Evolutionary conservation across 2,888 invertebrate genomes (phyloP).

Genomic region (Calameuta pallipes): DNA sequence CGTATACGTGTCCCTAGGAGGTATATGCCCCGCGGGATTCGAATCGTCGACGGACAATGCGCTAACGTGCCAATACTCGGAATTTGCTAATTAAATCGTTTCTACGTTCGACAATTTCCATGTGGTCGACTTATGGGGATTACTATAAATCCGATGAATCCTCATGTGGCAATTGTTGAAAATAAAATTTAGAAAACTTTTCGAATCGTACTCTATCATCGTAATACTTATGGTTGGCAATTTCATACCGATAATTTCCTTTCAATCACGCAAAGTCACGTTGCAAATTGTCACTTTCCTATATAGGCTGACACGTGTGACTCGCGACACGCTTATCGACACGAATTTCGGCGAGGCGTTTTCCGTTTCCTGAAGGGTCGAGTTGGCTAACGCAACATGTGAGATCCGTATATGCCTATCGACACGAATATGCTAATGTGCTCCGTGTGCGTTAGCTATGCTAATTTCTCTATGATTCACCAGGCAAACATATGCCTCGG

Average conservation of each 20-base stretch:
- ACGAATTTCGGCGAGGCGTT: not conserved
- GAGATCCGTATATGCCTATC: constrained; percentile 43
- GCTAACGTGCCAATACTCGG: constrained; percentile 55
- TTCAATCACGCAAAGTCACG: not conserved
- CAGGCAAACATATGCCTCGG: constrained; percentile 54
- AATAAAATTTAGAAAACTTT: not conserved
- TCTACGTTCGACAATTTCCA: constrained; percentile 19
- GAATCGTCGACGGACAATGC: constrained; percentile 27
- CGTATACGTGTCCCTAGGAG: not conserved
- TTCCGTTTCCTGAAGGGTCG: not conserved
- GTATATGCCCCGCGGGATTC: constrained; percentile 49
- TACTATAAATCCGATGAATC: not conserved
- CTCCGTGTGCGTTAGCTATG: constrained; percentile 54
- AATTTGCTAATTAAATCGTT: constrained; percentile 60
- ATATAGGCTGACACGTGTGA: not conserved
- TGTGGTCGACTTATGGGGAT: not conserved
- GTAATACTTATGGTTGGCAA: not conserved
- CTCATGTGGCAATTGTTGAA: not conserved
- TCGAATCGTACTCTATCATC: not conserved
- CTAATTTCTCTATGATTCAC: constrained; percentile 61
- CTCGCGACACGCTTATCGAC: not conserved
- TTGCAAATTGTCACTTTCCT: not conserved
- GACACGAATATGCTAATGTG: constrained; percentile 58
- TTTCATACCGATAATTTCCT: not conserved
- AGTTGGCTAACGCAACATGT: constrained; percentile 28